Conservation (phyloP, 2,888 invertebrate species). For the Pseudeuparius sepicola region DNA sequence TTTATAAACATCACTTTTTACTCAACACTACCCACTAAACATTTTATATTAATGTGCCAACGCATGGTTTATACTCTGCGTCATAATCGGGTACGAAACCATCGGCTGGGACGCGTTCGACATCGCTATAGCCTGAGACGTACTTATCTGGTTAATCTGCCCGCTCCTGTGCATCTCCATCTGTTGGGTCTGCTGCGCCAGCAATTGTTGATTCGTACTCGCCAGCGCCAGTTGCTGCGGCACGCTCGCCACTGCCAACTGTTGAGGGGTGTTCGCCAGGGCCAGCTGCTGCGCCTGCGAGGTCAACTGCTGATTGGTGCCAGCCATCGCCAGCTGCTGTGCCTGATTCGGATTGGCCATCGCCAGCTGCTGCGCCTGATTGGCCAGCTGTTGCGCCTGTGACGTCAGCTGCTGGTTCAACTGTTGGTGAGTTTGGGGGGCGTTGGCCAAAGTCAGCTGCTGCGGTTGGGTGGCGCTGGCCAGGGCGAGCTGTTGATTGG, state of each 20-base stretch:
- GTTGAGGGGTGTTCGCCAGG: constrained; percentile 31
- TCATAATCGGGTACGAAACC: constrained; percentile 58
- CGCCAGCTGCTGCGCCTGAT: constrained; percentile 32
- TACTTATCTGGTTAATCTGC: constrained; percentile 39
- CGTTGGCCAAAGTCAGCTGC: constrained; percentile 22
- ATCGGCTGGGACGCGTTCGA: constrained; percentile 51
- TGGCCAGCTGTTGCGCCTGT: constrained; percentile 29
- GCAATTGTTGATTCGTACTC: constrained; percentile 31
- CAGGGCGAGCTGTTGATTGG: constrained; percentile 32
- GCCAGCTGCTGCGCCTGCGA: constrained; percentile 32
- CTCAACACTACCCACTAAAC: too few relatives aligned
- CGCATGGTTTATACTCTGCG: constrained; percentile 43
- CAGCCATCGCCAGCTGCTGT: constrained; percentile 29
- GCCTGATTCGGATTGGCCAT: constrained; percentile 27
- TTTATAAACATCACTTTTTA: too few relatives aligned
- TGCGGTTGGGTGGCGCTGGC: constrained; percentile 26
- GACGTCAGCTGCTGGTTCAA: constrained; percentile 29
- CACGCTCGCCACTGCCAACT: constrained; percentile 29
- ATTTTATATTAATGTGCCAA: constrained; percentile 26
- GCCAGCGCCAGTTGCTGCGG: constrained; percentile 35
- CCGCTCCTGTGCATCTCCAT: constrained; percentile 34
- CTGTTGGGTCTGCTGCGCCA: constrained; percentile 32
- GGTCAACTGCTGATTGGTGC: constrained; percentile 33
- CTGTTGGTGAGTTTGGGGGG: constrained; percentile 23
- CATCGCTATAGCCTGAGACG: constrained; percentile 46